Evolutionary conservation across 2,113 vertebrate species (phyloP).

Genomic region (Chaetodon trifascialis): DNA sequence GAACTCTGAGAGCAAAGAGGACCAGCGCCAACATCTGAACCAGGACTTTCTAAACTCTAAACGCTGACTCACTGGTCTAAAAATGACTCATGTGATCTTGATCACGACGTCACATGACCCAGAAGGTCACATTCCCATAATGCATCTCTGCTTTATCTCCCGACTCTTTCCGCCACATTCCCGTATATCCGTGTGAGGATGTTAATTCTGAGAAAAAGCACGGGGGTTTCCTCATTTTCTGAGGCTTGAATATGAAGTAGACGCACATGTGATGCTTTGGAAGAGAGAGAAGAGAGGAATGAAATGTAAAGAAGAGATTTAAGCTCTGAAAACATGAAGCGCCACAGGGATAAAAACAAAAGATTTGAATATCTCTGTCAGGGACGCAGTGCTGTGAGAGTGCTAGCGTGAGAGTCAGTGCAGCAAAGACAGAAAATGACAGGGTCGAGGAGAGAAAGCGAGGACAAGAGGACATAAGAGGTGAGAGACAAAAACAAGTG

Average conservation of each 20-base stretch:
- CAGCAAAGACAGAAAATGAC: constrained; percentile 52
- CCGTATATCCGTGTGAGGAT: background rate
- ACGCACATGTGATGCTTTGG: background rate
- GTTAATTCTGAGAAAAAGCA: background rate
- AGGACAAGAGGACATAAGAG: constrained; percentile 36
- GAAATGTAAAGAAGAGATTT: background rate
- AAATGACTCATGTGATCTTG: background rate
- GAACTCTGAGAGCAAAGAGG: background rate
- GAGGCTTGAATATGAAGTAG: background rate
- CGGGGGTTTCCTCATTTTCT: constrained; percentile 5
- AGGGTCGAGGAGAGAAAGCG: constrained; percentile 28
- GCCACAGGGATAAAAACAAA: background rate
- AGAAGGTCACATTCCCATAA: constrained; percentile 46
- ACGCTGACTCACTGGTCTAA: background rate
- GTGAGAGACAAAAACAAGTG: constrained; percentile 62
- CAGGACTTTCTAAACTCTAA: background rate
- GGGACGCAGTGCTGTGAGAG: constrained; percentile 22
- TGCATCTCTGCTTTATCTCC: constrained; percentile 46
- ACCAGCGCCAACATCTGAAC: too few relatives aligned
- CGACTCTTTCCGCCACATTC: constrained; percentile 21
- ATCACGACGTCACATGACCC: background rate
- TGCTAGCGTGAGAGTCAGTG: constrained; percentile 40
- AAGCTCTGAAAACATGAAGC: background rate
- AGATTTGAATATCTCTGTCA: background rate
- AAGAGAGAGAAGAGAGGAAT: background rate